Evolutionary conservation across 2,888 invertebrate species (phyloP), one percentile per base, ranked within the genome.

Genomic region (Heterodera filipjevi): DNA sequence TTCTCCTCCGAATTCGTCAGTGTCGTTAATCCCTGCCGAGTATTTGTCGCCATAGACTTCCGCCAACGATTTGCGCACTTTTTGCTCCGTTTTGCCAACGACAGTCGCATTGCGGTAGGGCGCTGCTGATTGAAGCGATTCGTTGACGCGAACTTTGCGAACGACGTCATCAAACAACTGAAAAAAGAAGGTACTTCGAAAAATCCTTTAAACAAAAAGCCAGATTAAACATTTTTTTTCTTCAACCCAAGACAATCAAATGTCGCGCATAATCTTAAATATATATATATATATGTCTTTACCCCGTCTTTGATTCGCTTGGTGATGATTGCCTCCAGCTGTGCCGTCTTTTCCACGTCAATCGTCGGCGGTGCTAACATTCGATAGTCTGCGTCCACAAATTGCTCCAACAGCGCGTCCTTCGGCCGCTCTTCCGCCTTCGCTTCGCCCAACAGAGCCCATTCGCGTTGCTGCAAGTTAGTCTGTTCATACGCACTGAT

Each of bases 361-460:
- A 97, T 95, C 0, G 95, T 92, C 2, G 96, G 96, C 3, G 96
- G 94, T 92, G 85, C 66, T 27, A 14, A n/a, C 46, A 39, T 14
- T 27, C 68, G 53, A 30, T 71, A 77, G 72, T 77, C 77, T 35
- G 33, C 77, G 19, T 74, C 49, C 30, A 77, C 39, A 8, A 35
- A 81, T 53, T 81, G 95, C 90, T 96, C 94, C 0, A 99, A 91
- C 33, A 98, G 90, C 1, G 96, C 95, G 91, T 98, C 96, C 89
- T 94, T 93, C 0, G 97, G 97, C 77, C 98, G 91, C 80, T 91
- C 92, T 0, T 92, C 90, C 0, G 93, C 95, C 78, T 92, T 92
- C 0, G 95, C 93, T 92, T 99, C 98, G 81, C 98, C 98, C 89
- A 93, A 93, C 70, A 97, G 90, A 88, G 95, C 95, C 98, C 98